phyloP scores from a whole-genome alignment of 2,888 invertebrate genomes.

The Steinernema scapterisci region DNA sequence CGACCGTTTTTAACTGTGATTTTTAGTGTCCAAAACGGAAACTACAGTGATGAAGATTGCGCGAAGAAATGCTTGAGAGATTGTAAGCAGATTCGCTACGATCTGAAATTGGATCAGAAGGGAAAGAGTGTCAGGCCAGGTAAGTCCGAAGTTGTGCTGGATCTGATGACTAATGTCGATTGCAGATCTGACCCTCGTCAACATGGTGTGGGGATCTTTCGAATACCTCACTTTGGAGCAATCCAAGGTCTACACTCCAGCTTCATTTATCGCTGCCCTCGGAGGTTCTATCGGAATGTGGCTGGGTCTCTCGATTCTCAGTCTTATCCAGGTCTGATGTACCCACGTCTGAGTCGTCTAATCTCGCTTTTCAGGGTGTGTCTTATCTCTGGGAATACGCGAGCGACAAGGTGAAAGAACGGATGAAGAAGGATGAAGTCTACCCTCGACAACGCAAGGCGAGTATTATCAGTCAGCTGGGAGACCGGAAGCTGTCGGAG shows the following conservation, averaged over 20 bases:
- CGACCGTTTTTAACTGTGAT: background rate
- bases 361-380: background rate
- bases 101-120: conserved; percentile 53
- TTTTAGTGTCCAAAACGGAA: conserved; percentile 55
- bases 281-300: conserved; percentile 51
- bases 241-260: conserved; percentile 41
- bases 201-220: conserved; percentile 63
- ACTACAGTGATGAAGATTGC: conserved; percentile 59
- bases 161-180: background rate
- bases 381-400: conserved; percentile 16
- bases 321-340: conserved; percentile 40
- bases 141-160: conserved; percentile 33
- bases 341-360: background rate
- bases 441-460: conserved; percentile 21
- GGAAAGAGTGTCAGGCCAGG: conserved; percentile 56
- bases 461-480: conserved; percentile 27
- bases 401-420: conserved; percentile 22
- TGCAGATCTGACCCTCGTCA: conserved; percentile 51
- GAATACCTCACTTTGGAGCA: conserved; percentile 65
- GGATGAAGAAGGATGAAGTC: conserved; percentile 22
- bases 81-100: conserved; percentile 56
- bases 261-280: conserved; percentile 45
- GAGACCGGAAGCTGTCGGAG: conserved; percentile 26
- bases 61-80: conserved; percentile 57
- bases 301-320: conserved; percentile 48